Percentiles rank a stretch among this genome's conserved stretches.
Evolutionary conservation across 2,113 vertebrate species (phyloP).

Genomic region (Recurvirostra avosetta): DNA sequence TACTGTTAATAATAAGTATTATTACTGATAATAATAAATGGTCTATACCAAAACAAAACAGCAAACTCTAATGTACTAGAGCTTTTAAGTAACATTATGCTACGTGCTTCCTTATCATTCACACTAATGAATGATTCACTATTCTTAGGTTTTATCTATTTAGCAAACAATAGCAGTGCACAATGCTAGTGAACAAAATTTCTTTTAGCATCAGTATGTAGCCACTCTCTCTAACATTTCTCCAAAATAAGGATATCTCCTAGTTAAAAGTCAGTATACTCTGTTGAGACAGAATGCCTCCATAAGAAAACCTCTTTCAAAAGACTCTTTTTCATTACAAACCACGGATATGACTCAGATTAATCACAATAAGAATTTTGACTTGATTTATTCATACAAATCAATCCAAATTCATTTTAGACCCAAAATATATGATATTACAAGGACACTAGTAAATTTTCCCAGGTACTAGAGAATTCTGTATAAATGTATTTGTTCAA

Average conservation of each 20-base stretch:
- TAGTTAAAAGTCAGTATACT: not conserved
- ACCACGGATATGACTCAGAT: not conserved
- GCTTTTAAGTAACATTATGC: not conserved
- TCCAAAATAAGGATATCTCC: not conserved
- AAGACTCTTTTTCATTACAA: not conserved
- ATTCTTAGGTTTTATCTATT: not conserved
- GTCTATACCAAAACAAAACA: not conserved
- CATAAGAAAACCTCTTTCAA: not conserved
- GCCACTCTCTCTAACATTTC: not conserved
- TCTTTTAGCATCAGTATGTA: not conserved
- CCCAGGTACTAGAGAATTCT: constrained; percentile 74
- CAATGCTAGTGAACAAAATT: not conserved
- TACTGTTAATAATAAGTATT: not conserved
- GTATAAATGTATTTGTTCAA: constrained; percentile 90
- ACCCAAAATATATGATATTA: not conserved
- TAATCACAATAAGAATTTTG: not conserved
- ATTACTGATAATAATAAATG: not conserved
- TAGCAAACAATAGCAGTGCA: not conserved
- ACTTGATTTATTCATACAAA: constrained; percentile 28
- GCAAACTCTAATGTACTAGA: not conserved
- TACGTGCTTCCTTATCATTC: not conserved
- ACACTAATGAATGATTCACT: not conserved
- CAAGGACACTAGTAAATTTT: not conserved
- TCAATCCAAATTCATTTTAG: not conserved
- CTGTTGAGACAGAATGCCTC: not conserved